phyloP scores from a whole-genome alignment of 2,113 vertebrate genomes.

The Leptocoma aspasia region DNA sequence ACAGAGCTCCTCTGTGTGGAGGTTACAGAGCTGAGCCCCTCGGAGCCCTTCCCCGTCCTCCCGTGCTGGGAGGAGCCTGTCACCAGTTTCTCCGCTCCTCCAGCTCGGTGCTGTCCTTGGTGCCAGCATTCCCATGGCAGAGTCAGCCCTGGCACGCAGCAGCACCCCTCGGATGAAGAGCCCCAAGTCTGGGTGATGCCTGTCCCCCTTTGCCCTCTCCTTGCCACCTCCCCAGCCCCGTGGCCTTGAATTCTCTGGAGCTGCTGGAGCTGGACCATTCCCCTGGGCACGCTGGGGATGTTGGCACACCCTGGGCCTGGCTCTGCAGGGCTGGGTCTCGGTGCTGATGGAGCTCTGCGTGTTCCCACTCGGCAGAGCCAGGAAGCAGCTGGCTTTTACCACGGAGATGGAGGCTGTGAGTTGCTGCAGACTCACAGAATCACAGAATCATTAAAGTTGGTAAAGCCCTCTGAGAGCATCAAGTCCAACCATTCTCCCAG shows the following conservation, averaged over 20 bases:
- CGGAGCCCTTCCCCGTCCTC: accelerated
- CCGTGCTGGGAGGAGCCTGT: not conserved
- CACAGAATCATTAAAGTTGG: not conserved
- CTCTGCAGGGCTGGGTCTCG: not conserved
- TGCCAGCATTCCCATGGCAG: not conserved
- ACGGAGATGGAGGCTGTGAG: not conserved
- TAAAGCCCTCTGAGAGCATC: not conserved
- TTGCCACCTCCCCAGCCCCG: accelerated
- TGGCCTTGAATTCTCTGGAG: not conserved
- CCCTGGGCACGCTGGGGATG: accelerated
- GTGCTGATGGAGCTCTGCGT: accelerated
- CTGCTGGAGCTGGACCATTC: accelerated
- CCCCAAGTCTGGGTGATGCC: not conserved
- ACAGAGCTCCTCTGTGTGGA: not conserved
- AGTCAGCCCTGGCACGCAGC: accelerated
- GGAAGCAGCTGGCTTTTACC: not conserved
- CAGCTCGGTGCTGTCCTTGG: not conserved
- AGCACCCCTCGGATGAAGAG: not conserved
- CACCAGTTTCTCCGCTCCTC: not conserved
- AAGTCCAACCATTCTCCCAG: not conserved
- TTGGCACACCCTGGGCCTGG: not conserved
- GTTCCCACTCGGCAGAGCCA: accelerated
- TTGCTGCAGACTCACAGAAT: not conserved
- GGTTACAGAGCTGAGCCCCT: not conserved
- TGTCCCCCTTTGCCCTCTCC: no score